These are phyloP conservation scores for Muraenolepis orangiensis DNA, from an alignment of 2,797 vertebrate species.

Conservation along the genomic window DNA sequence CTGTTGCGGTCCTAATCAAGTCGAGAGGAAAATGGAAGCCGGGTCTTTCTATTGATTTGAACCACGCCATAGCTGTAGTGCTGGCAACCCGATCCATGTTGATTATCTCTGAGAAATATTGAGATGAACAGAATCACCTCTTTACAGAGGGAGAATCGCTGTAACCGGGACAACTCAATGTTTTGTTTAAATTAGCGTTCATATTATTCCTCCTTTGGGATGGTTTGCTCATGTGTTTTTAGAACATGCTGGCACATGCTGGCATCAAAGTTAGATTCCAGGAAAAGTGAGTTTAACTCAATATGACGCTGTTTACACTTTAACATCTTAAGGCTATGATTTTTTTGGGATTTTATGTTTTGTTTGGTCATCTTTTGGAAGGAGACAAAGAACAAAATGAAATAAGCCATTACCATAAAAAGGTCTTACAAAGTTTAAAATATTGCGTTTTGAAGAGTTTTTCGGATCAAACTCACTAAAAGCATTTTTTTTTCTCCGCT, in stretches of 20 bases:
- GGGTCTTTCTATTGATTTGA: slow-evolving; percentile 57
- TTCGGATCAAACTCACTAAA: not conserved
- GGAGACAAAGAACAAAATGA: not conserved
- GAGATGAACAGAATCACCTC: slow-evolving; percentile 7
- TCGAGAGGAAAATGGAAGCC: slow-evolving; percentile 37
- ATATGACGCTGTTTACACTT: not conserved
- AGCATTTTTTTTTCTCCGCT: not conserved
- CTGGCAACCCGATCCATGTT: slow-evolving; percentile 31
- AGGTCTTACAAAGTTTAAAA: not conserved
- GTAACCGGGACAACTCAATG: not conserved
- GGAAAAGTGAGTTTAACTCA: not conserved
- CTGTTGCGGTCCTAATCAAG: slow-evolving; percentile 44
- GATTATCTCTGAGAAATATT: slow-evolving; percentile 8
- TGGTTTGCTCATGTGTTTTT: not conserved
- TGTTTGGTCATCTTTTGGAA: not conserved
- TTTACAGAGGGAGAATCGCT: slow-evolving; percentile 8
- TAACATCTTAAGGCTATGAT: not conserved
- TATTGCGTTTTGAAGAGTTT: not conserved
- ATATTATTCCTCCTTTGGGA: not conserved
- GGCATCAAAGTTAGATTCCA: not conserved
- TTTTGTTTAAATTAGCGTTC: not conserved
- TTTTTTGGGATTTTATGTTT: not conserved
- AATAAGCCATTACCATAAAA: not conserved
- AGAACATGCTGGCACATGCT: not conserved
- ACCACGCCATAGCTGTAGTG: slow-evolving; percentile 23